Base-by-base conservation (phyloP, 2,797 vertebrate species). In the Phoeniculus purpureus region DNA sequence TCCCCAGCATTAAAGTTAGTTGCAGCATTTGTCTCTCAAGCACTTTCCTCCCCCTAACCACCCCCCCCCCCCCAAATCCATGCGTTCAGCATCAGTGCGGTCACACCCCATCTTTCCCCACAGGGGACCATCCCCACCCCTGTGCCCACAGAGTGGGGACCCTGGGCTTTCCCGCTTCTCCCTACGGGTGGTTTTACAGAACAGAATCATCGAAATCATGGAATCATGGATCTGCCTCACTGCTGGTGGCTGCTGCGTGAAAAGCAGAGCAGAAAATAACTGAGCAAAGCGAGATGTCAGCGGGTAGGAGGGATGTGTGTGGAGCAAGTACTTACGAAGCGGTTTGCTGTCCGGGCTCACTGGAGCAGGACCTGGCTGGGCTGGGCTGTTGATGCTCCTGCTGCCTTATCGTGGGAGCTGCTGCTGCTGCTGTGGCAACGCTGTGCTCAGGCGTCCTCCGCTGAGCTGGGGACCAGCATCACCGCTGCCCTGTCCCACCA, bases 351-450 rank as follows among this genome's bases (percentile, higher is more conserved):
- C 8, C 6, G 54, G 15, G 58, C 27, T 92, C 43, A 31, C 92
- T 10, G 93, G 66, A 84, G 87, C 77, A 70, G 86, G 74, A 73
- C 87, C 5, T 22, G 62, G 55, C 85, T 52, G 50, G 43, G 89
- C 85, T 91, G 89, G 81, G 81, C 84, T 15, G 87, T 64, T 6
- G 34, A 29, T 65, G 62, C 80, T 89, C 67, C 81, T 12, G 59
- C 85, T 20, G 71, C 94, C 95, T 98, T 98, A 97, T 97, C 94
- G 96, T 96, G 89, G 89, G 92, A 95, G 56, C 85, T 56, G 92
- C 73, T 81, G 56, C 85, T 56, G 92, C 73, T 81, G 85, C 96
- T 95, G 94, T 96, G 97, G 94, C 87, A 96, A 96, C 76, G 54
- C 82, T 12, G 40, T 23, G 27, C 79, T 96, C 94, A 81, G 68